Conservation (phyloP, 2,888 invertebrate species). For the Phyto melanocephala region DNA sequence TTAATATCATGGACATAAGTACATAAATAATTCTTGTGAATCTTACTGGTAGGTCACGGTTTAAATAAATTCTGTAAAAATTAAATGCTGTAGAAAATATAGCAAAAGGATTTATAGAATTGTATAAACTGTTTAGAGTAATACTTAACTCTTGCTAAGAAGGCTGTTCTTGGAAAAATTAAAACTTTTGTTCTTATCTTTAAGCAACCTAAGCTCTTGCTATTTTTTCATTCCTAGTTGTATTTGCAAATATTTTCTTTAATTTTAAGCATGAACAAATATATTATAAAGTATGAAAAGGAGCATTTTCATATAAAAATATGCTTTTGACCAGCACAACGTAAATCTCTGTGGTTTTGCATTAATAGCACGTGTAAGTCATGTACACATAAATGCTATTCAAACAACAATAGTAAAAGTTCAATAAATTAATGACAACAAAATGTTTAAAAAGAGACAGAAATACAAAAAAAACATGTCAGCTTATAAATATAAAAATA, state of each 20-base stretch:
- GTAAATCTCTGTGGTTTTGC: slow-evolving; percentile 45
- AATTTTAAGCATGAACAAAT: neutral
- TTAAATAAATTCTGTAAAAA: neutral
- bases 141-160: too few relatives aligned
- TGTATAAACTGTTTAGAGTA: too few relatives aligned
- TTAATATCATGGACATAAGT: too few relatives aligned
- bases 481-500: neutral
- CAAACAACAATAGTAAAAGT: slow-evolving; percentile 47
- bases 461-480: neutral
- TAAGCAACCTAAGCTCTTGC: too few relatives aligned
- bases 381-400: slow-evolving; percentile 46
- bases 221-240: neutral
- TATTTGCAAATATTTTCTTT: neutral
- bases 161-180: too few relatives aligned
- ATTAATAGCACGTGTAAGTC: slow-evolving; percentile 49
- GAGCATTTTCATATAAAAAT: neutral
- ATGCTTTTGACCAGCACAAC: slow-evolving; percentile 29
- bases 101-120: too few relatives aligned
- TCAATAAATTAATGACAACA: slow-evolving; percentile 53
- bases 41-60: neutral
- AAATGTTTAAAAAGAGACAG: slow-evolving; percentile 6
- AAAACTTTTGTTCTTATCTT: too few relatives aligned
- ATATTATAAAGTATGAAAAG: neutral
- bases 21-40: too few relatives aligned
- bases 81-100: neutral